Conservation (phyloP, 1,140 invertebrate genomes). For the Aricia agestis region DNA sequence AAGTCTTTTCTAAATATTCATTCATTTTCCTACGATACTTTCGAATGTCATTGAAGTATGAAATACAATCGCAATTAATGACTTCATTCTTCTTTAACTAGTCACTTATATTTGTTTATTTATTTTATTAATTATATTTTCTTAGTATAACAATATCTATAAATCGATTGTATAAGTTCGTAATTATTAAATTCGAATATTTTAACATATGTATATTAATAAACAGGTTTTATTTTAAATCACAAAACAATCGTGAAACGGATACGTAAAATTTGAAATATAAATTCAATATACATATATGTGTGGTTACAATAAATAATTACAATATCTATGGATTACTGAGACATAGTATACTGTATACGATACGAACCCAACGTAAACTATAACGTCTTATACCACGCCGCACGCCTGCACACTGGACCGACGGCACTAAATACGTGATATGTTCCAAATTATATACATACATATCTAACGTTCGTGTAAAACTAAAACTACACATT, state of each 20-base stretch:
- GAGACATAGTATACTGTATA: constrained; percentile 11
- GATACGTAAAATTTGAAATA: constrained; percentile 58
- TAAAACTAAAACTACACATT: constrained; percentile 5
- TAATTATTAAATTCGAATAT: constrained; percentile 77
- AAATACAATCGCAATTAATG: constrained; percentile 73
- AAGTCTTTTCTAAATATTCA: constrained; percentile 75
- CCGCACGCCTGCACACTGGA: constrained; percentile 21
- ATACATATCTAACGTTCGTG: constrained; percentile 12
- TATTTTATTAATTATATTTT: constrained; percentile 75
- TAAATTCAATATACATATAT: constrained; percentile 53
- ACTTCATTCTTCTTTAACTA: constrained; percentile 63
- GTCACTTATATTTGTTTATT: constrained; percentile 73
- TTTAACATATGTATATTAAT: constrained; percentile 77
- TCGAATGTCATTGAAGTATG: constrained; percentile 73
- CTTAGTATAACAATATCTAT: constrained; percentile 76
- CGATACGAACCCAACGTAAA: neutral
- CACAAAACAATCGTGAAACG: constrained; percentile 61
- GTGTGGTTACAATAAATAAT: constrained; percentile 60
- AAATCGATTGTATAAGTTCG: constrained; percentile 76
- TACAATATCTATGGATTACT: constrained; percentile 54
- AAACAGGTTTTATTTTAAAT: constrained; percentile 73
- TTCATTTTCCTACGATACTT: constrained; percentile 71
- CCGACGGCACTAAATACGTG: constrained; percentile 23
- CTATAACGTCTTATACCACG: neutral
- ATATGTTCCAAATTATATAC: constrained; percentile 37